Conservation (phyloP, 2,888 invertebrate genomes). For the Heliconius aoede region DNA sequence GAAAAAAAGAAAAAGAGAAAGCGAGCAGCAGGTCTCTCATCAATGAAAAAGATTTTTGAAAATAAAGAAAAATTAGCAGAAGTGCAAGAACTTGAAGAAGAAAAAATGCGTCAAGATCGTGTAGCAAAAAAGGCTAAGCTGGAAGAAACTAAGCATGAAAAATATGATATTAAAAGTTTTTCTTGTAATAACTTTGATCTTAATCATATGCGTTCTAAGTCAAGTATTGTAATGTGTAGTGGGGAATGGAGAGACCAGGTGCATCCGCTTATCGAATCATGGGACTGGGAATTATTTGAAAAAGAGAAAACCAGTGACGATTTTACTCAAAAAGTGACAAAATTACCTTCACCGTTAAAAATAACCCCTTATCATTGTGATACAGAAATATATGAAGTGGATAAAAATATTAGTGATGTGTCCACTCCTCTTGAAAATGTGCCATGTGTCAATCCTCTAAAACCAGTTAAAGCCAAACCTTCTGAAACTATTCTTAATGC, state of each 20-base stretch:
- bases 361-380: slow-evolving; percentile 78
- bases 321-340: slow-evolving; percentile 72
- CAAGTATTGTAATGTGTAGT: slow-evolving; percentile 77
- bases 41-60: slow-evolving; percentile 89
- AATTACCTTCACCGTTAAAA: slow-evolving; percentile 78
- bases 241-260: slow-evolving; percentile 85
- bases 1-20: slow-evolving; percentile 83
- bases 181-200: slow-evolving; percentile 77
- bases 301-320: slow-evolving; percentile 80
- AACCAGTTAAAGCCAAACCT: slow-evolving; percentile 81
- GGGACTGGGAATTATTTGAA: slow-evolving; percentile 87
- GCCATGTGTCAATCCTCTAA: slow-evolving; percentile 85
- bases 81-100: slow-evolving; percentile 83
- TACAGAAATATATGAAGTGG: slow-evolving; percentile 79
- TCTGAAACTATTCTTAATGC: slow-evolving; percentile 72
- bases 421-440: slow-evolving; percentile 84
- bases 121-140: slow-evolving; percentile 74
- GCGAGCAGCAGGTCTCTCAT: slow-evolving; percentile 85
- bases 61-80: slow-evolving; percentile 89
- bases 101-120: slow-evolving; percentile 72
- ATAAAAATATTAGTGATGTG: slow-evolving; percentile 79
- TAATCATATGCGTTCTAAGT: slow-evolving; percentile 79
- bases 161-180: slow-evolving; percentile 76
- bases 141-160: slow-evolving; percentile 75
- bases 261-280: slow-evolving; percentile 85